phyloP scores from a whole-genome alignment of 2,797 vertebrate genomes.

The Girardinus metallicus region DNA sequence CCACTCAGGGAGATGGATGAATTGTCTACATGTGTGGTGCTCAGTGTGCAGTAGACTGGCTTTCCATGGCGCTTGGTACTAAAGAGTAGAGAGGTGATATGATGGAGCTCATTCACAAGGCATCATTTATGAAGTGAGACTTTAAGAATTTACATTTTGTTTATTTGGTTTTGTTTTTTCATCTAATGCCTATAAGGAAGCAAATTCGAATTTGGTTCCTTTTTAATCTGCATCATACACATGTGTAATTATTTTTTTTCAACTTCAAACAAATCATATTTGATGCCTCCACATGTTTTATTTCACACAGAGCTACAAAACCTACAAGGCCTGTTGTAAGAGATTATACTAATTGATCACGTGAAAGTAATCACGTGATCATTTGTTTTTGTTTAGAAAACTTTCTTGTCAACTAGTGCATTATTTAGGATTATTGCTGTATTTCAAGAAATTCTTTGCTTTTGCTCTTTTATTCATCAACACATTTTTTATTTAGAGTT shows the following conservation, averaged over 20 bases:
- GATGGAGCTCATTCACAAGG: conserved; percentile 29
- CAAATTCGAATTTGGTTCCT: neutral
- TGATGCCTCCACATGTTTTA: neutral
- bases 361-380: neutral
- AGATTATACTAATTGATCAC: neutral
- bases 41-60: conserved; percentile 36
- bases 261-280: neutral
- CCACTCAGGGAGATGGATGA: conserved; percentile 59
- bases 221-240: neutral
- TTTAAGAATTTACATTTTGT: neutral
- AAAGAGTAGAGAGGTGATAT: conserved; percentile 29
- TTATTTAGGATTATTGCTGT: conserved; percentile 44
- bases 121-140: conserved; percentile 16
- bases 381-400: neutral
- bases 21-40: conserved; percentile 68
- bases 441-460: conserved; percentile 47
- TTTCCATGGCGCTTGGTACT: conserved; percentile 46
- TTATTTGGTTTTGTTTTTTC: too few species aligned
- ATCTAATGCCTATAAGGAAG: conserved; percentile 13
- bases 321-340: neutral
- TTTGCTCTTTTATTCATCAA: conserved; percentile 59
- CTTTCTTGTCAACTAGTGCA: conserved; percentile 19
- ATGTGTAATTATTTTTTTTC: neutral
- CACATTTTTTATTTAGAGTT: conserved; percentile 62
- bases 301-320: neutral